A percentile compares a stretch with the other conserved stretches of the same genome.
These are phyloP conservation scores for Malurus splendens DNA, from an alignment of 2,797 vertebrate genomes.

Conservation along the genomic window DNA sequence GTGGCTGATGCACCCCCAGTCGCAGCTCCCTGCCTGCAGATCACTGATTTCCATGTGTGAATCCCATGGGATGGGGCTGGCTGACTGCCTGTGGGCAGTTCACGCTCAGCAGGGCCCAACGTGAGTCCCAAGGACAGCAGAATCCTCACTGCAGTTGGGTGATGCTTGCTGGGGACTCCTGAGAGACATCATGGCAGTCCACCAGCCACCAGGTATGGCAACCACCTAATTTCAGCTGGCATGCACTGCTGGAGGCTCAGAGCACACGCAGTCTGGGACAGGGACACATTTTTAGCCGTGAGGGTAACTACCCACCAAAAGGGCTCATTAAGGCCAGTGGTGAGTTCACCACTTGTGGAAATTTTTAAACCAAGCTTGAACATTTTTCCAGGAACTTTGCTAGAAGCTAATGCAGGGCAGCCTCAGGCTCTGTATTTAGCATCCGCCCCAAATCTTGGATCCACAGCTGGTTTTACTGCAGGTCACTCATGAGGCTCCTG, in stretches of 20 bases:
- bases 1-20: background rate
- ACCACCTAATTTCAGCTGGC: background rate
- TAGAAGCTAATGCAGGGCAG: background rate
- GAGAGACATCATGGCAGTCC: background rate
- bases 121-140: accelerated
- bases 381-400: slow-evolving; percentile 4
- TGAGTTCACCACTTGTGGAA: background rate
- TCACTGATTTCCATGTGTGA: accelerated
- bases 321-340: background rate
- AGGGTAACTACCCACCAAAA: background rate
- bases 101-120: background rate
- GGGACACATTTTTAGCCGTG: background rate
- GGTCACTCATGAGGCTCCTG: background rate
- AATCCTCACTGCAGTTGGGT: accelerated
- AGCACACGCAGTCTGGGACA: background rate
- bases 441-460: background rate
- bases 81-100: background rate
- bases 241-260: background rate
- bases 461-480: background rate
- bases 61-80: background rate
- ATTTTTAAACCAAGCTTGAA: background rate
- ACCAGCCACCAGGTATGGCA: background rate
- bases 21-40: background rate
- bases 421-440: background rate
- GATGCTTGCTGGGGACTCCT: background rate